Base-by-base conservation (phyloP, 2,888 invertebrate species). In the Erynnis tages region DNA sequence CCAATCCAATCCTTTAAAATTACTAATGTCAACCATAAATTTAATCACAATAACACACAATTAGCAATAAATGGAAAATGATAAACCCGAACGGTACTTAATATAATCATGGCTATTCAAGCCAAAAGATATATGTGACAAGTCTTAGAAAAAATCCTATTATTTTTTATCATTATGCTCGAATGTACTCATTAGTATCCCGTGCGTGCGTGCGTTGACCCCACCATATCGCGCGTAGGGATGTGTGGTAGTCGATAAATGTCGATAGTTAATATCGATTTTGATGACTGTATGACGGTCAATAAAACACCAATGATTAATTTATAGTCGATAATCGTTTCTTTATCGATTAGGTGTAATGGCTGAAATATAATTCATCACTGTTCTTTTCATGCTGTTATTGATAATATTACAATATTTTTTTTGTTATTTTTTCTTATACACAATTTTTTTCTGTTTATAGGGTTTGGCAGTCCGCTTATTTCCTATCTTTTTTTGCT, bases 171-270 rank as follows among this genome's bases (percentile, higher is more conserved):
- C 65, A 60, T 56, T 58, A 56, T 50, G 54, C 30, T 48, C 63
- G 66, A 73, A 69, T 73, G 81, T 79, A 77, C 71, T 75, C 72
- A 69, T 68, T 66, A 75, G 67, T 64, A 64, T 68, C 66, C 63
- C 66, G 68, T 65, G 59, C 54, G 61, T 58, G 66, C 65, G 82
- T 65, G 57, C 78, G 57, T 72, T 72, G 82, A 75, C 85, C 66
- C 66, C 55, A 62, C 66, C 83, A 81, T 86, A 86, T 86, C 81
- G 84, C 86, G 84, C 82, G 63, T 60, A 64, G 66, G 44, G 66
- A 45, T 61, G 74, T 43, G 54, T 59, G 8, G 37, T 35, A 45
- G 32, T 60, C 65, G 62, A 67, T 63, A 56, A 14, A 29, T 48
- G 1, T 5, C 0, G 4, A 11, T 23, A 25, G 7, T 60, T 61